Conservation (phyloP, 2,113 vertebrate species). For the Oostethus manadensis region DNA sequence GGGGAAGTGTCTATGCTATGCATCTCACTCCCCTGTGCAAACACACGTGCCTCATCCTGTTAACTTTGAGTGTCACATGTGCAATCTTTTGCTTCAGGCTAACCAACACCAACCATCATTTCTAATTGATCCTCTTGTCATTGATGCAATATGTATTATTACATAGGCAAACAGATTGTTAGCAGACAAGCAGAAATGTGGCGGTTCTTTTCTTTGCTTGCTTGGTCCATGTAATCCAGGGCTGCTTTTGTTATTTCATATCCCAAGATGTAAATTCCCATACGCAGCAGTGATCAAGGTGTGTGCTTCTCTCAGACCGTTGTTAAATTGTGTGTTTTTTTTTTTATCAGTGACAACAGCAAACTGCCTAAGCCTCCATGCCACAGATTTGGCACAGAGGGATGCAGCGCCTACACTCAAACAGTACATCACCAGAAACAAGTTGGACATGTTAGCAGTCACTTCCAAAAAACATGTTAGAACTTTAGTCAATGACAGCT, state of each 20-base stretch:
- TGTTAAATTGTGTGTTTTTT: slow-evolving; percentile 24
- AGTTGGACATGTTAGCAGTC: slow-evolving; percentile 23
- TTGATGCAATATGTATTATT: slow-evolving; percentile 43
- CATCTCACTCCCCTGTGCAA: slow-evolving; percentile 7
- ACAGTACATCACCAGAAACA: slow-evolving; percentile 16
- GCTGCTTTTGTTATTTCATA: slow-evolving; percentile 31
- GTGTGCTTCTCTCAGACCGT: slow-evolving; percentile 32
- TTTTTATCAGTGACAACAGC: slow-evolving; percentile 36
- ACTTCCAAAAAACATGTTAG: slow-evolving; percentile 33
- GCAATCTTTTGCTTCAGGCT: slow-evolving; percentile 34
- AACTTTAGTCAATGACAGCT: slow-evolving; percentile 36
- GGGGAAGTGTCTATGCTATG: slow-evolving; percentile 7
- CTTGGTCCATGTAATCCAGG: slow-evolving; percentile 19
- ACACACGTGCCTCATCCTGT: slow-evolving; percentile 18
- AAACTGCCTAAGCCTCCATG: slow-evolving; percentile 18
- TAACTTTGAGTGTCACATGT: slow-evolving; percentile 39
- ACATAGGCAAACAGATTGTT: slow-evolving; percentile 14
- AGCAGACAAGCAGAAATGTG: slow-evolving; percentile 22
- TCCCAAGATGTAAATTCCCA: slow-evolving; percentile 42
- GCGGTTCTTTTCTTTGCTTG: slow-evolving; percentile 31
- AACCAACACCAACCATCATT: slow-evolving; percentile 21
- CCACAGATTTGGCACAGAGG: slow-evolving; percentile 16
- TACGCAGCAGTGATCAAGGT: slow-evolving; percentile 50
- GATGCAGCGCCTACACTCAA: slow-evolving; percentile 3
- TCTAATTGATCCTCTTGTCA: slow-evolving; percentile 38